Evolutionary conservation across 2,888 invertebrate genomes (phyloP).

Genomic region (Allolobophora icterica): DNA sequence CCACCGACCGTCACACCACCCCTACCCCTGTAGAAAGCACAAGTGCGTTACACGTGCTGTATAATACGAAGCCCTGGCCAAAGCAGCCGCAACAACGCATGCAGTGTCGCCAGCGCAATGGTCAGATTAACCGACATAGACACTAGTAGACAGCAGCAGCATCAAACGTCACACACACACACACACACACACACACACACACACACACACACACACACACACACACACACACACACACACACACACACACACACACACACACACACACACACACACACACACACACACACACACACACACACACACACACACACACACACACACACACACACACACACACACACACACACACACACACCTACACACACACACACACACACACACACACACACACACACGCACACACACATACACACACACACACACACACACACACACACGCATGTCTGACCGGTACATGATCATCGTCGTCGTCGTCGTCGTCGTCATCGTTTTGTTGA

Average conservation of each 20-base stretch:
- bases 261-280: background rate
- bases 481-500: too few species aligned
- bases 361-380: too few species aligned
- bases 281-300: background rate
- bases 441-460: too few species aligned
- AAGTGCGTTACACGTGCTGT: background rate
- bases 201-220: too few species aligned
- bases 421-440: background rate
- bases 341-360: background rate
- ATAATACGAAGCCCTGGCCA: background rate
- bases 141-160: background rate
- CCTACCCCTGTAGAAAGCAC: background rate
- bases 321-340: background rate
- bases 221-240: background rate
- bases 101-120: background rate
- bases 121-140: background rate
- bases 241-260: background rate
- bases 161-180: background rate
- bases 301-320: background rate
- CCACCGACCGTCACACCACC: background rate
- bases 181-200: too few species aligned
- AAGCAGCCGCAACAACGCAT: background rate
- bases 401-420: background rate
- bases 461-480: too few species aligned
- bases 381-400: background rate